phyloP scores from a whole-genome alignment of 2,888 invertebrate species.

The Lithophane leautieri region DNA sequence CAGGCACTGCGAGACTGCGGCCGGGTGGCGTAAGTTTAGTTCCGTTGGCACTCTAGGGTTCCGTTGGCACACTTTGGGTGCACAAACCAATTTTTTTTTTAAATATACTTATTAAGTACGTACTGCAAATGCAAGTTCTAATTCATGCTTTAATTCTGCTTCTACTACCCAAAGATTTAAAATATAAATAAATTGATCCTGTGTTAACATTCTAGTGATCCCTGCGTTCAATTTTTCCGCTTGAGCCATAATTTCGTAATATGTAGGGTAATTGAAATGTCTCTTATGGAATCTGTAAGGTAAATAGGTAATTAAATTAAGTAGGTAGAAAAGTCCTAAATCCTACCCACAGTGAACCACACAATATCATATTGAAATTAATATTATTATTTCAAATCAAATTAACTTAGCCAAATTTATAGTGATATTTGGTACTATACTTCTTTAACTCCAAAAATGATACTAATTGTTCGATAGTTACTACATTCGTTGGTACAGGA shows the following conservation, averaged over 20 bases:
- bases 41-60: background rate
- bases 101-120: conserved; percentile 22
- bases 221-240: conserved; percentile 80
- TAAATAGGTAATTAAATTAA: conserved; percentile 5
- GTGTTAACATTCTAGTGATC: conserved; percentile 76
- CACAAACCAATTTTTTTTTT: too few relatives aligned
- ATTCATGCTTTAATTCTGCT: conserved; percentile 82
- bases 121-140: conserved; percentile 82
- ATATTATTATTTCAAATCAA: background rate
- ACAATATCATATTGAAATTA: background rate
- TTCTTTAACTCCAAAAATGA: conserved; percentile 81
- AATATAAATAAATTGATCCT: conserved; percentile 82
- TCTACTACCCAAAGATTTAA: conserved; percentile 78
- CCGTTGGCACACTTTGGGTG: background rate
- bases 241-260: conserved; percentile 82
- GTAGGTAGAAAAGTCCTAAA: background rate
- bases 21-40: background rate
- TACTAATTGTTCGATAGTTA: conserved; percentile 80
- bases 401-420: conserved; percentile 21
- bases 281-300: conserved; percentile 81
- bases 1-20: background rate
- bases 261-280: conserved; percentile 81
- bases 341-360: background rate
- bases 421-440: conserved; percentile 70
- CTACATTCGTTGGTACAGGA: conserved; percentile 74